phyloP scores from a whole-genome alignment of 2,797 vertebrate species.

The Falco biarmicus region DNA sequence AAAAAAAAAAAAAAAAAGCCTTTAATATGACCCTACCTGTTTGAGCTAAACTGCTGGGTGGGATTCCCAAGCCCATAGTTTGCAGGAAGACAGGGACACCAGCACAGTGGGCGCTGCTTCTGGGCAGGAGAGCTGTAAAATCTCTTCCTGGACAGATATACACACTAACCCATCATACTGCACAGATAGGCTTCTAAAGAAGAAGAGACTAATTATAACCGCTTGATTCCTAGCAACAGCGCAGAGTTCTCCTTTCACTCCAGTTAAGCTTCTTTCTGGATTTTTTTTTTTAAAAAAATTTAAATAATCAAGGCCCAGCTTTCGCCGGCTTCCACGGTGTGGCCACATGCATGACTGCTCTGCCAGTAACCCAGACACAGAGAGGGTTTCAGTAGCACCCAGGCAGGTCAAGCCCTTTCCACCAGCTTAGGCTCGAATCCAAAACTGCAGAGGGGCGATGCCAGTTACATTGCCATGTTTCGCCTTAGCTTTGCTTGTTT shows the following conservation, averaged over 20 bases:
- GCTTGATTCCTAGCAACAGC: conserved; percentile 45
- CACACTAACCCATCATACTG: neutral
- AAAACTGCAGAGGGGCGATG: neutral
- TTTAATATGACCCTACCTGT: neutral
- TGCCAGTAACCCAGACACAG: neutral
- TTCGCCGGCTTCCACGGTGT: rapidly evolving
- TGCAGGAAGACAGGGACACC: neutral
- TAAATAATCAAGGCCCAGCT: neutral
- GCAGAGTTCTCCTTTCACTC: conserved; percentile 4
- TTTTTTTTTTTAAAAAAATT: neutral
- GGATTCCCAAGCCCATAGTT: neutral
- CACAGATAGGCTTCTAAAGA: neutral
- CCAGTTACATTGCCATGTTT: neutral
- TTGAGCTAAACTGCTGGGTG: neutral
- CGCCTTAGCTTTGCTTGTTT: neutral
- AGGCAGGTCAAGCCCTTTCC: conserved; percentile 29
- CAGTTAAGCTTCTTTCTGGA: neutral
- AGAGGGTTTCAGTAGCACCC: neutral
- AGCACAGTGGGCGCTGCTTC: rapidly evolving
- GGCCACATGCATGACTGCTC: neutral
- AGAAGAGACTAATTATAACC: conserved; percentile 51
- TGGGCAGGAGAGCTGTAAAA: neutral
- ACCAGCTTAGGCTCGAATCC: neutral
- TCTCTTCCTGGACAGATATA: neutral
- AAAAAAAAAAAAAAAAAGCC: neutral